Evolutionary conservation across 2,888 invertebrate species (phyloP).

Genomic region (Drosophila affinis): DNA sequence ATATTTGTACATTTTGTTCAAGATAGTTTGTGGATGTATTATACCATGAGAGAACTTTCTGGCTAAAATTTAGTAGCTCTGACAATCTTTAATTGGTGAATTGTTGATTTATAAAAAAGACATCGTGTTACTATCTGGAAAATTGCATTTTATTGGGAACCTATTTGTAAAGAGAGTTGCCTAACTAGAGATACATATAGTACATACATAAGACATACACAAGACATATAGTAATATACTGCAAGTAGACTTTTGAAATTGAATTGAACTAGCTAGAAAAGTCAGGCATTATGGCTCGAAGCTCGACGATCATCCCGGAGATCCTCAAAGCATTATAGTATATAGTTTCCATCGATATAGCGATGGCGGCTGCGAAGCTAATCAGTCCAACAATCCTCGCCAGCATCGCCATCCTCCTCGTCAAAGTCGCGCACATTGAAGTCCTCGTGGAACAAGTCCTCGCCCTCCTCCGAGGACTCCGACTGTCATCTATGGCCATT

Average conservation of each 20-base stretch:
- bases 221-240: conserved; percentile 2
- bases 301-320: conserved; percentile 13
- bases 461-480: conserved; percentile 83
- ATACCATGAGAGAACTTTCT: no score
- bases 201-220: conserved; percentile 11
- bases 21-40: no score
- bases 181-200: conserved; percentile 30
- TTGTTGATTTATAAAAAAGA: no score
- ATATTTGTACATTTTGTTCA: no score
- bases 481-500: conserved; percentile 83
- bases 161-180: conserved; percentile 31
- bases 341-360: not conserved
- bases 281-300: conserved; percentile 38
- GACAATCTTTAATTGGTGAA: no score
- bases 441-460: conserved; percentile 82
- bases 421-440: conserved; percentile 80
- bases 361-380: conserved; percentile 38
- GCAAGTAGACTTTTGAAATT: conserved; percentile 33
- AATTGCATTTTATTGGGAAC: conserved; percentile 37
- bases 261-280: conserved; percentile 46
- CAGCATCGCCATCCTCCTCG: conserved; percentile 71
- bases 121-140: not conserved
- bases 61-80: no score
- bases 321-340: conserved; percentile 31
- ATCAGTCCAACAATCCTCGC: conserved; percentile 80